Evolutionary conservation across 2,888 invertebrate genomes (phyloP).

Genomic region (Drosophila testacea): DNA sequence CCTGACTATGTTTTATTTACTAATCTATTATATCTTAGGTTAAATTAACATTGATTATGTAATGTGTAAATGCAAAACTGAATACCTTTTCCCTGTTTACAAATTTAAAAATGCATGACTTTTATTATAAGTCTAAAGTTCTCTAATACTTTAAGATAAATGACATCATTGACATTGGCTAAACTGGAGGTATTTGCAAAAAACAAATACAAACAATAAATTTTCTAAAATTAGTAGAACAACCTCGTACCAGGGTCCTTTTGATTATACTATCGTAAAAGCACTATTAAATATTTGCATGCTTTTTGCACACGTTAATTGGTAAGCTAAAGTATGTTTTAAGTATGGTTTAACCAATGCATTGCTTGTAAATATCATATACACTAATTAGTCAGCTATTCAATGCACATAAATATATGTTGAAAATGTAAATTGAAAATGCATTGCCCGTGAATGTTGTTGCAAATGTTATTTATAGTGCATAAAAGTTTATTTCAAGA

Average conservation of each 20-base stretch:
- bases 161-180: conserved; percentile 9
- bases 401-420: not conserved
- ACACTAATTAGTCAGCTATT: not conserved
- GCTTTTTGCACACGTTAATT: conserved; percentile 50
- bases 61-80: not conserved
- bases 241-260: conserved; percentile 6
- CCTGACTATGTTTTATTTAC: not conserved
- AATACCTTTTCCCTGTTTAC: conserved; percentile 5
- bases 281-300: conserved; percentile 8
- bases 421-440: conserved; percentile 9
- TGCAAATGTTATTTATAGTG: conserved; percentile 17
- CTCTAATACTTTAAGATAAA: not conserved
- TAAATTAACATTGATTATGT: conserved; percentile 3
- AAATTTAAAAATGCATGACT: not conserved
- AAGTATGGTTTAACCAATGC: conserved; percentile 1
- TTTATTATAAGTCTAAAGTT: not conserved
- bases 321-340: conserved; percentile 2
- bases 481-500: not conserved
- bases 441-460: conserved; percentile 13
- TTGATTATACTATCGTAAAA: conserved; percentile 22
- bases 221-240: conserved; percentile 9
- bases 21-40: not conserved
- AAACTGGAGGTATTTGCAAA: not conserved
- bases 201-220: conserved; percentile 18
- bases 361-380: not conserved